phyloP scores from a whole-genome alignment of 2,113 vertebrate species.

The Physeter macrocephalus region DNA sequence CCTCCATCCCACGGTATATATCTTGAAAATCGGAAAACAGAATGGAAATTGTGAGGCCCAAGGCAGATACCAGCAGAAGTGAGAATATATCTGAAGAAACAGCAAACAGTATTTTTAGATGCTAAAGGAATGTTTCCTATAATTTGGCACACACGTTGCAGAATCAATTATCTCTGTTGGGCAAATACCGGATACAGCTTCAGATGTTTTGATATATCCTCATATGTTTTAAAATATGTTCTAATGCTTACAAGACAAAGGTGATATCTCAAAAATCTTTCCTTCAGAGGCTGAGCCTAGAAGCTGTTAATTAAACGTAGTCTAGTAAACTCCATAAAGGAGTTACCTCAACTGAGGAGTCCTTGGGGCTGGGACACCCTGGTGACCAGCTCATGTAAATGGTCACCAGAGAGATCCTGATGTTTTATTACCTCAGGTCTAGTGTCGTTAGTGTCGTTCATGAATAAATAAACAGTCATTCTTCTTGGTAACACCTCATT shows the following conservation, averaged over 20 bases:
- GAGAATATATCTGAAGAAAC: constrained; percentile 77
- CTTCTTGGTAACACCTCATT: neutral
- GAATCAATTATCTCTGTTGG: constrained; percentile 55
- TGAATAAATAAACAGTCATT: neutral
- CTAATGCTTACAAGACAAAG: constrained; percentile 42
- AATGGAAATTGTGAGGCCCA: constrained; percentile 75
- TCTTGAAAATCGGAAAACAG: constrained; percentile 68
- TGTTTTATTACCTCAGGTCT: rapidly evolving
- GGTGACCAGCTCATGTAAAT: neutral
- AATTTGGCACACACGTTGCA: constrained; percentile 28
- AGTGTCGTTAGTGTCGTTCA: rapidly evolving
- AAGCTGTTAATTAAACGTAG: neutral
- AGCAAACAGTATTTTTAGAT: constrained; percentile 61
- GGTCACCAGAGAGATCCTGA: neutral
- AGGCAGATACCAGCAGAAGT: constrained; percentile 72
- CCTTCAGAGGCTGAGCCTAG: neutral
- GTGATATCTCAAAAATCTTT: constrained; percentile 14
- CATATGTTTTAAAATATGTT: constrained; percentile 60
- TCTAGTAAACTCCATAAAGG: neutral
- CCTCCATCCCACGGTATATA: constrained; percentile 73
- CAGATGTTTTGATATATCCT: constrained; percentile 59
- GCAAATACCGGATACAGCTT: constrained; percentile 49
- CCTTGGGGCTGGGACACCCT: neutral
- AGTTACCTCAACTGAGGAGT: neutral
- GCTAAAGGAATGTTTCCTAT: constrained; percentile 17